phyloP scores from a whole-genome alignment of 1,140 invertebrate genomes.

The Polypedilum pembai region DNA sequence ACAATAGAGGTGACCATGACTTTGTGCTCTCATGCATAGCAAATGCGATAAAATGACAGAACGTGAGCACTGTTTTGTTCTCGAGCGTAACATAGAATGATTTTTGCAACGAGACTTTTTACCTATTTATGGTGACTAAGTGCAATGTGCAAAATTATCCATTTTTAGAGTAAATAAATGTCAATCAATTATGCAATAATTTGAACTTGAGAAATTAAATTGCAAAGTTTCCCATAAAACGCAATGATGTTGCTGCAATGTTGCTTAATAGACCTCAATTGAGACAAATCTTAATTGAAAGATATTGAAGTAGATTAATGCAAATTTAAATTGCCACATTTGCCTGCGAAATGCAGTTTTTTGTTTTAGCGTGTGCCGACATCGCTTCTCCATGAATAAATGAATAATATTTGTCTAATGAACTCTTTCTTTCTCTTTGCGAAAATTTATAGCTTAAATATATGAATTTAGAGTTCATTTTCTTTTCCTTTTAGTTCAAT shows the following conservation, averaged over 20 bases:
- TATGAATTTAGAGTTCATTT: neutral
- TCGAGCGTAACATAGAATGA: no score
- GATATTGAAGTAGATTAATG: conserved; percentile 1
- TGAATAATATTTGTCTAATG: conserved; percentile 16
- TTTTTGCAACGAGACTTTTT: no score
- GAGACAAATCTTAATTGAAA: conserved; percentile 1
- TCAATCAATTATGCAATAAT: no score
- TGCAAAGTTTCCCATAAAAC: neutral
- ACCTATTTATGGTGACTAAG: no score
- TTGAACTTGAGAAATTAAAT: neutral
- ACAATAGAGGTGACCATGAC: neutral
- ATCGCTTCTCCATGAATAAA: neutral
- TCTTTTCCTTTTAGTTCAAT: neutral
- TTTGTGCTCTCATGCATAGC: conserved; percentile 10
- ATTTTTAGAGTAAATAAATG: no score
- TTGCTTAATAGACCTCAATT: no score
- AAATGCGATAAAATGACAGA: neutral
- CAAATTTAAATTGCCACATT: neutral
- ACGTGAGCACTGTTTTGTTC: no score
- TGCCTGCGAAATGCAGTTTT: neutral
- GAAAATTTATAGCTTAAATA: neutral
- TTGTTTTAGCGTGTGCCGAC: neutral
- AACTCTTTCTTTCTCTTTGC: neutral
- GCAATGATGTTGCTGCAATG: no score
- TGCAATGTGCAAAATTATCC: no score